phyloP scores from a whole-genome alignment of 2,113 vertebrate genomes.

The Xiphorhynchus elegans region DNA sequence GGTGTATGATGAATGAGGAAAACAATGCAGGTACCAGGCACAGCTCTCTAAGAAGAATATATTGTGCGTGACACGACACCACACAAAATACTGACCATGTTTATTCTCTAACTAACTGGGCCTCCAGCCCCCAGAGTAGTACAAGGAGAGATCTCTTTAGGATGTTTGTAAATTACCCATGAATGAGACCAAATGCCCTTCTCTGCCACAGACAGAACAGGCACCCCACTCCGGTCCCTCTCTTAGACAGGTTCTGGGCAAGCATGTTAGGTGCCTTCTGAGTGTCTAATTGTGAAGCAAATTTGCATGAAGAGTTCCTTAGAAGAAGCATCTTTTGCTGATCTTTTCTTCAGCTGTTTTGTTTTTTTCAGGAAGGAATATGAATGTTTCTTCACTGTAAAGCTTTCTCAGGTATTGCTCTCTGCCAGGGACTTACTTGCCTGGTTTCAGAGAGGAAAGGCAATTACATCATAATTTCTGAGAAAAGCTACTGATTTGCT shows the following conservation, averaged over 20 bases:
- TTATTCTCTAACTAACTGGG: background rate
- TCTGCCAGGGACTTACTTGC: background rate
- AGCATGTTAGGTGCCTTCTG: background rate
- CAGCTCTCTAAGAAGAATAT: background rate
- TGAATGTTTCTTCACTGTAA: background rate
- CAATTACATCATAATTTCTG: slow-evolving; percentile 13
- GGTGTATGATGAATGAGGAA: slow-evolving; percentile 30
- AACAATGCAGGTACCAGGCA: slow-evolving; percentile 46
- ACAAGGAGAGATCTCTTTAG: background rate
- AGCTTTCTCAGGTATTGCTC: slow-evolving; percentile 18
- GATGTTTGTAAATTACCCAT: background rate
- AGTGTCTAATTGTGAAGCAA: background rate
- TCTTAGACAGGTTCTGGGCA: background rate
- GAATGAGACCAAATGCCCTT: background rate
- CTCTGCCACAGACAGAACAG: background rate
- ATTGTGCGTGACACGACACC: background rate
- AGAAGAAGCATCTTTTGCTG: background rate
- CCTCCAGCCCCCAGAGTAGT: background rate
- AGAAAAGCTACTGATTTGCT: slow-evolving; percentile 27
- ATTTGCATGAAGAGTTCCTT: background rate
- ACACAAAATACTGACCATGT: background rate
- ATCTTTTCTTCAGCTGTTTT: background rate
- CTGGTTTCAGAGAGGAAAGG: background rate
- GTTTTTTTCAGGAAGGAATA: background rate
- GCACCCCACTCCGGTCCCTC: background rate